Base-by-base conservation (phyloP, 1,140 invertebrate species). In the Drosophila seguyi region DNA sequence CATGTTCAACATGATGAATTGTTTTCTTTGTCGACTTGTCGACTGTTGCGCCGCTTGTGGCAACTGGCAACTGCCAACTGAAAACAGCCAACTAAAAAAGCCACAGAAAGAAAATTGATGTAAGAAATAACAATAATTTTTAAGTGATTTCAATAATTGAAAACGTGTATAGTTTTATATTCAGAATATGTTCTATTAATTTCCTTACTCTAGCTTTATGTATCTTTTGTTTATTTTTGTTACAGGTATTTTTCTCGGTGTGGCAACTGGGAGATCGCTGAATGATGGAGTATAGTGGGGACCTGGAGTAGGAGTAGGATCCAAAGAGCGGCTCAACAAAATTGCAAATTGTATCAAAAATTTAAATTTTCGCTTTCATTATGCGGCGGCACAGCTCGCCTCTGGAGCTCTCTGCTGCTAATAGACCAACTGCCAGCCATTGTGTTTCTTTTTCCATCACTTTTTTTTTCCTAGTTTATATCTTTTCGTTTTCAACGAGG, bases 291-390 rank as follows among this genome's bases (percentile, higher is more conserved):
- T 79, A 71, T 60, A 79, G 81, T 79, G 82, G 25, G 27, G n/a
- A n/a, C 20, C 69, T 86, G 82, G 65, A 85, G 82, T 85, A 85
- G 81, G 68, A 68, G 60, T 65, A 36, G 38, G 61, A 42, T 57
- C 22, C 38, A 25, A 58, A 69, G 67, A 52, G 52, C 42, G 34
- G 63, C 41, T 53, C 50, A 34, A 55, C 76, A 88, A 87, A 78
- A 87, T 88, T 87, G 84, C 84, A 87, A 87, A 87, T 87, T 87
- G 84, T 87, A 87, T 84, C 84, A 87, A 79, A 83, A 87, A 87
- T 87, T 87, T 88, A 87, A 87, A 87, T 87, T 88, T 87, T 84
- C 81, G 84, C 84, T 87, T 87, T 87, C 84, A 87, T 87, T 87
- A 87, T 84, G 85, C 80, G 79, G 81, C 67, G 57, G 74, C 63